Evolutionary conservation across 1,140 invertebrate genomes (phyloP).

Genomic region (Bathynomus jamesi): DNA sequence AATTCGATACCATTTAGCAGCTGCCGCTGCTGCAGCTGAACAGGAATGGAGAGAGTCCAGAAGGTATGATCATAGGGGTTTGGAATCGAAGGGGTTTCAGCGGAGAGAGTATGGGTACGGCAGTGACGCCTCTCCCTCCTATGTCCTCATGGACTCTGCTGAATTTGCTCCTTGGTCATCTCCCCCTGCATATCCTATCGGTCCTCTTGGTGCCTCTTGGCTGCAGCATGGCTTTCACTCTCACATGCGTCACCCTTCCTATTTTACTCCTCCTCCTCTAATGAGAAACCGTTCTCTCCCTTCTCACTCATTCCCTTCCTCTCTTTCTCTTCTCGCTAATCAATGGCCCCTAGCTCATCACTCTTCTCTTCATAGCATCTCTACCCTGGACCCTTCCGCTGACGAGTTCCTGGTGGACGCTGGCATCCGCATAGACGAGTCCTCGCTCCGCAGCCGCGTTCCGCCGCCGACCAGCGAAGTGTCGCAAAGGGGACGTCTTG

Average conservation of each 20-base stretch:
- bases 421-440: slow-evolving; percentile 45
- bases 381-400: slow-evolving; percentile 38
- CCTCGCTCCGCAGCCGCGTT: slow-evolving; percentile 23
- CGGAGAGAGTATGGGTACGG: neutral
- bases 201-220: slow-evolving; percentile 35
- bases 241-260: slow-evolving; percentile 20
- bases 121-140: slow-evolving; percentile 8
- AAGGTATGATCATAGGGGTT: slow-evolving; percentile 16
- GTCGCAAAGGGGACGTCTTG: neutral
- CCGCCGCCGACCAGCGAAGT: slow-evolving; percentile 13
- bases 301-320: slow-evolving; percentile 14
- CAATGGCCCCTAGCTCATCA: slow-evolving; percentile 32
- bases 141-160: slow-evolving; percentile 25
- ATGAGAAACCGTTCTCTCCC: slow-evolving; percentile 3
- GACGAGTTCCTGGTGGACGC: slow-evolving; percentile 49
- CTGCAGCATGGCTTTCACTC: slow-evolving; percentile 28
- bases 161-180: slow-evolving; percentile 33
- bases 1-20: slow-evolving; percentile 4
- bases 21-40: slow-evolving; percentile 15
- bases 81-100: neutral
- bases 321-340: slow-evolving; percentile 15
- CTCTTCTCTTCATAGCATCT: slow-evolving; percentile 36
- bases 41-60: slow-evolving; percentile 17
- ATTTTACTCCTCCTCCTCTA: slow-evolving; percentile 16
- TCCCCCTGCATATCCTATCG: slow-evolving; percentile 34